Base-by-base conservation (phyloP, 2,797 vertebrate genomes). In the Borostomias antarcticus region DNA sequence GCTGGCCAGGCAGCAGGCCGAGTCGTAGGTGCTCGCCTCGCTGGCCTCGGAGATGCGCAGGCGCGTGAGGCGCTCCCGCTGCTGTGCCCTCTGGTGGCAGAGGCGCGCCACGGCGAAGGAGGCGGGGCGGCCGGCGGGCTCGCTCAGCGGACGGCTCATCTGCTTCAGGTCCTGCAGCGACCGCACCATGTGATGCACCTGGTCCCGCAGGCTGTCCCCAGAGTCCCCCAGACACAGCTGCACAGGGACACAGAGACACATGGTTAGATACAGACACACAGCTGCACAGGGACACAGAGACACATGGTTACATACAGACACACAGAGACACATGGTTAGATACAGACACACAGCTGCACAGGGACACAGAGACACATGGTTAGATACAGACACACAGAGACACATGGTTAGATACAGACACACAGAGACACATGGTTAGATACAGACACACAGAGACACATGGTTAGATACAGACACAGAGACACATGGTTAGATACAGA, bases 1-100 rank as follows among this genome's bases (percentile, higher is more conserved):
- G 1, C 90, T 90, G 56, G 92, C 94, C 79, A 94, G 82, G 78
- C 95, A 96, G 86, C 95, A 97, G 70, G 94, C 92, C 0, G 96
- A 97, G 83, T 98, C 93, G 1, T 94, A 94, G 0, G 93, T 84
- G 80, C 89, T 94, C 51, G 91, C 91, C 13, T 96, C 95, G 0
- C 94, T 93, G 72, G 89, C 81, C 1, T 94, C 93, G 0, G 95
- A 93, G 6, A 77, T 84, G 3, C 90, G 87, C 2, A 91, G 82
- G 10, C 83, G 83, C 3, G 78, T 50, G 50, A 89, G 81, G 0
- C 79, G 83, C 73, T 93, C 93, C 48, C 87, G 85, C 79, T 82
- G 88, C 45, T 50, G 60, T 9, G 77, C 70, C 78, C 69, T 84
- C 65, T 89, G 88, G 45, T 81, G 88, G 82, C 90, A 87, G 66